Conservation (phyloP, 2,113 vertebrate species). For the Hemiscyllium ocellatum region DNA sequence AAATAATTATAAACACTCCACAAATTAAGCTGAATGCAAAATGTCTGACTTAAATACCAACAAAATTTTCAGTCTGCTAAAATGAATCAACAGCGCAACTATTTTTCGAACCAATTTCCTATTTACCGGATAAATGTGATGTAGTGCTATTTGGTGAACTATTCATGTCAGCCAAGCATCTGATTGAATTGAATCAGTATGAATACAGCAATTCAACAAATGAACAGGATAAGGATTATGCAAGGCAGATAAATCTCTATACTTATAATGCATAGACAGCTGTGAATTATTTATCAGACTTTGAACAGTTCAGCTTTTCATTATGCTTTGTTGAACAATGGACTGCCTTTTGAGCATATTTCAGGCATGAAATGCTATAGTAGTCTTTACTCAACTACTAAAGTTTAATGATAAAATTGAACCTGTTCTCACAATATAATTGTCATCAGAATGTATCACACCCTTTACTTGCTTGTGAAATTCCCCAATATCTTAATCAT, state of each 20-base stretch:
- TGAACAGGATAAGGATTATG: conserved; percentile 40
- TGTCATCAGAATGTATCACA: conserved; percentile 13
- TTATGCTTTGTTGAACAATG: conserved; percentile 27
- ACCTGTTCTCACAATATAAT: not conserved
- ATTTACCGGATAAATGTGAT: not conserved
- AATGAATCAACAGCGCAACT: not conserved
- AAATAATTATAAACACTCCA: not conserved
- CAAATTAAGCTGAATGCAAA: not conserved
- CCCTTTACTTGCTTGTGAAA: conserved; percentile 32
- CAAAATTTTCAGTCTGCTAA: not conserved
- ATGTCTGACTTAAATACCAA: not conserved
- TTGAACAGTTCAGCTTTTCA: conserved; percentile 36
- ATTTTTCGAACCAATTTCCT: not conserved
- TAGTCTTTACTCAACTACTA: not conserved
- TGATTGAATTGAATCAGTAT: conserved; percentile 8
- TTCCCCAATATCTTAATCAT: conserved; percentile 41
- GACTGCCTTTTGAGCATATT: not conserved
- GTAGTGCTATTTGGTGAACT: not conserved
- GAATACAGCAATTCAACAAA: conserved; percentile 33
- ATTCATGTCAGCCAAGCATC: not conserved
- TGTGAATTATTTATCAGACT: conserved; percentile 43
- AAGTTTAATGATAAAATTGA: conserved; percentile 16
- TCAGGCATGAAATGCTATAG: not conserved
- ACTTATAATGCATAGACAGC: conserved; percentile 33
- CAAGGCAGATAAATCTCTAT: conserved; percentile 34